Conservation (phyloP, 2,113 vertebrate species). For the Carassius auratus region DNA sequence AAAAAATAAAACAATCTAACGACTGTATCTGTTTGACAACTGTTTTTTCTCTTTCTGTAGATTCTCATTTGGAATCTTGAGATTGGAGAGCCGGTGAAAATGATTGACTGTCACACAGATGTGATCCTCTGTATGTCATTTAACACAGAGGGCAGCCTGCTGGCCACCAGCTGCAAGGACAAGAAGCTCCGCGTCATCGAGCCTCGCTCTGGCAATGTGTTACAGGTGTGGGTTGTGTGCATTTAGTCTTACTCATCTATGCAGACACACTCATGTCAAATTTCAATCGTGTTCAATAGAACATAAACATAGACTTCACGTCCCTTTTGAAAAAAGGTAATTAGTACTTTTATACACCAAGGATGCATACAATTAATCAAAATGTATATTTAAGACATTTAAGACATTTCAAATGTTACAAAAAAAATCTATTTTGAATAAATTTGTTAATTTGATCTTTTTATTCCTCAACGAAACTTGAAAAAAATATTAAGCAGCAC, state of each 20-base stretch:
- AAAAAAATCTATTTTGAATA: too few relatives aligned
- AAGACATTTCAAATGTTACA: too few relatives aligned
- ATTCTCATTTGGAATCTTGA: conserved; percentile 99
- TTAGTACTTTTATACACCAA: neutral
- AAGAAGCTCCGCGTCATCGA: conserved; percentile 91
- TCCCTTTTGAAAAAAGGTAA: too few relatives aligned
- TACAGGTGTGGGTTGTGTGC: conserved; percentile 80
- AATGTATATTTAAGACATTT: too few relatives aligned
- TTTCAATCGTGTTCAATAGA: too few relatives aligned
- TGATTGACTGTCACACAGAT: conserved; percentile 96
- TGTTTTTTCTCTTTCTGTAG: conserved; percentile 67
- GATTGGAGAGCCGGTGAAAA: conserved; percentile 91
- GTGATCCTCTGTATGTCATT: conserved; percentile 98
- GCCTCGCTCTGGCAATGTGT: conserved; percentile 88
- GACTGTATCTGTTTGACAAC: neutral
- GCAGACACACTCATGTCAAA: too few relatives aligned
- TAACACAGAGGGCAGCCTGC: conserved; percentile 91
- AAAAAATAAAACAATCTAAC: neutral
- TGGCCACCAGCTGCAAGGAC: conserved; percentile 96
- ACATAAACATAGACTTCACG: too few relatives aligned
- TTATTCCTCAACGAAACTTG: too few relatives aligned
- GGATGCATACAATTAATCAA: neutral
- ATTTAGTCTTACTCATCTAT: too few relatives aligned
- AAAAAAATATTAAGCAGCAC: too few relatives aligned
- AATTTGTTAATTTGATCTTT: too few relatives aligned